A percentile compares a stretch with the other conserved stretches of the same genome.
Conservation (phyloP, 92 coral and sea anemone genomes). For the Palythoa grandiflora region DNA sequence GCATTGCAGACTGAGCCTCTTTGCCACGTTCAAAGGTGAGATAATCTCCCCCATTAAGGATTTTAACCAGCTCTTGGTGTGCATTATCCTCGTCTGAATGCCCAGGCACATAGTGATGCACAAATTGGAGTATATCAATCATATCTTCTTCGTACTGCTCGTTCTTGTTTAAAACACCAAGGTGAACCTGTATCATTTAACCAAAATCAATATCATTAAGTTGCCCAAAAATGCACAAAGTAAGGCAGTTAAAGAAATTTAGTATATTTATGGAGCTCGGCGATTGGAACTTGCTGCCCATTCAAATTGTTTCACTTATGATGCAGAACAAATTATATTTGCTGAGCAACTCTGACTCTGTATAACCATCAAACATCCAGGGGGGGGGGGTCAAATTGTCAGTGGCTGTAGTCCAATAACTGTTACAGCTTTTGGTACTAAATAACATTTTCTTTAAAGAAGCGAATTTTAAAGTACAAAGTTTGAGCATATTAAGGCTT, state of each 20-base stretch:
- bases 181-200: no score
- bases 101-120: constrained; percentile 46
- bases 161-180: no score
- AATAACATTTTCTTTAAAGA: constrained; percentile 54
- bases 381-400: constrained; percentile 53
- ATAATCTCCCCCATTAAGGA: constrained; percentile 66
- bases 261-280: no score
- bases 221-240: no score
- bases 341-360: constrained; percentile 62
- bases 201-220: no score
- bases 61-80: constrained; percentile 37
- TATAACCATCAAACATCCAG: constrained; percentile 60
- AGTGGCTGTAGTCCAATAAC: constrained; percentile 62
- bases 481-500: no score
- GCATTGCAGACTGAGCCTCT: constrained; percentile 70
- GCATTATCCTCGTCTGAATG: constrained; percentile 27
- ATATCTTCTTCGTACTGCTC: no score
- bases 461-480: neutral
- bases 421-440: constrained; percentile 54
- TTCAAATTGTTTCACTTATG: constrained; percentile 26
- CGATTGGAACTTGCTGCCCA: no score
- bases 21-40: constrained; percentile 71
- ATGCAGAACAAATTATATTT: constrained; percentile 63
- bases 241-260: no score
- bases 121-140: neutral